Conservation (phyloP, 2,113 vertebrate genomes). For the Scophthalmus maximus region DNA sequence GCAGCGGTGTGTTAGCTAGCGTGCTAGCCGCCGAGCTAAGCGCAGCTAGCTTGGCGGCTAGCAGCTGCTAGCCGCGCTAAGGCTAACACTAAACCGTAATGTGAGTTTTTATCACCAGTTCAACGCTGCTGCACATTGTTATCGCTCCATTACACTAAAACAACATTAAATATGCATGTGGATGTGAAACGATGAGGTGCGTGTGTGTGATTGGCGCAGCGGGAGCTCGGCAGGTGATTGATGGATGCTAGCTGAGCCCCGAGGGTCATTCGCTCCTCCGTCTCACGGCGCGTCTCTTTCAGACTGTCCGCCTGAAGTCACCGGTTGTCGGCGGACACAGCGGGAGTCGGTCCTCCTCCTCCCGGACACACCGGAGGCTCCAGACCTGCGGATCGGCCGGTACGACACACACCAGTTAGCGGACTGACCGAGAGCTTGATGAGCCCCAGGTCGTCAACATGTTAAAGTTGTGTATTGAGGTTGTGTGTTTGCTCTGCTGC, state of each 20-base stretch:
- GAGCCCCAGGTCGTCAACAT: too few species aligned
- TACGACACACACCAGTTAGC: too few species aligned
- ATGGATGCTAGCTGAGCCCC: slow-evolving; percentile 44
- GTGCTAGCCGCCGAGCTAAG: slow-evolving; percentile 59
- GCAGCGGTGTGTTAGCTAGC: slow-evolving; percentile 24
- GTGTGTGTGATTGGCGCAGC: background rate
- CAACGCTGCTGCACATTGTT: too few species aligned
- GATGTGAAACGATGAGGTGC: too few species aligned
- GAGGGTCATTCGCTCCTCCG: too few species aligned
- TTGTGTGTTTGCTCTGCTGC: too few species aligned
- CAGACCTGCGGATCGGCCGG: slow-evolving; percentile 46
- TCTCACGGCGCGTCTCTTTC: slow-evolving; percentile 15
- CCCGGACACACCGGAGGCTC: background rate
- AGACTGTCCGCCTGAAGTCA: slow-evolving; percentile 32
- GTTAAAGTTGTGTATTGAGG: too few species aligned
- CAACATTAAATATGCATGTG: too few species aligned
- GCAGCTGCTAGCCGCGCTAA: slow-evolving; percentile 36
- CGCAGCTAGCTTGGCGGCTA: slow-evolving; percentile 55
- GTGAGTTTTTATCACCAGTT: background rate
- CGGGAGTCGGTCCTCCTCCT: background rate
- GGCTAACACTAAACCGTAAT: too few species aligned
- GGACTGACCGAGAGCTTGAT: too few species aligned
- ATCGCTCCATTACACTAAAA: too few species aligned
- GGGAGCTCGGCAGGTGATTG: background rate
- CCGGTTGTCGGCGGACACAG: slow-evolving; percentile 19